Conservation (phyloP, 2,888 invertebrate species). For the Diplazon laetatorius region DNA sequence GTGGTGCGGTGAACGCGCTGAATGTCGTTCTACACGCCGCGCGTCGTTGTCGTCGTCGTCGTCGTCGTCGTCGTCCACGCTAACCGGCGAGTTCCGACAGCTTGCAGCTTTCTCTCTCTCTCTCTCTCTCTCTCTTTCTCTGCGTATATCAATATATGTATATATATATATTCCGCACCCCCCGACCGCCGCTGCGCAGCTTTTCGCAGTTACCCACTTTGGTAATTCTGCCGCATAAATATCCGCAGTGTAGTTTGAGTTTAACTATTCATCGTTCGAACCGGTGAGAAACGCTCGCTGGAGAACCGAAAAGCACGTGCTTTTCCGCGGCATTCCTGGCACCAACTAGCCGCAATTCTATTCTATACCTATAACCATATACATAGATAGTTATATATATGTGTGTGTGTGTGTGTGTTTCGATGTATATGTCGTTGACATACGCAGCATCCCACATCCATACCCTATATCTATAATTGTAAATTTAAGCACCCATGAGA, state of each 20-base stretch:
- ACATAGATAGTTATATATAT: too few species aligned
- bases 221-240: constrained; percentile 67
- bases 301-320: constrained; percentile 46
- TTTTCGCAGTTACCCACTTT: constrained; percentile 66
- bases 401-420: too few species aligned
- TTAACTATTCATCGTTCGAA: constrained; percentile 66
- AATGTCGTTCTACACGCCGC: constrained; percentile 54
- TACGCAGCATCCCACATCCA: too few species aligned
- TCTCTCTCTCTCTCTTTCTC: constrained; percentile 32
- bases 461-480: too few species aligned
- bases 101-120: constrained; percentile 53
- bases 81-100: constrained; percentile 59
- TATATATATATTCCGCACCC: too few species aligned
- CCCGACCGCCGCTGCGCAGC: constrained; percentile 25
- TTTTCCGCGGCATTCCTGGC: constrained; percentile 18
- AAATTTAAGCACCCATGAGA: too few species aligned
- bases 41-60: constrained; percentile 14
- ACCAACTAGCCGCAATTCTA: constrained; percentile 26
- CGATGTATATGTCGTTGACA: too few species aligned
- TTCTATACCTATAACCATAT: neutral
- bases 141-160: too few species aligned
- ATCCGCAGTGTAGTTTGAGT: constrained; percentile 67
- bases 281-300: constrained; percentile 25
- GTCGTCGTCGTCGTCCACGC: too few species aligned
- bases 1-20: constrained; percentile 50